Base-by-base conservation (phyloP, 2,888 invertebrate genomes). In the Dendrolimus houi region DNA sequence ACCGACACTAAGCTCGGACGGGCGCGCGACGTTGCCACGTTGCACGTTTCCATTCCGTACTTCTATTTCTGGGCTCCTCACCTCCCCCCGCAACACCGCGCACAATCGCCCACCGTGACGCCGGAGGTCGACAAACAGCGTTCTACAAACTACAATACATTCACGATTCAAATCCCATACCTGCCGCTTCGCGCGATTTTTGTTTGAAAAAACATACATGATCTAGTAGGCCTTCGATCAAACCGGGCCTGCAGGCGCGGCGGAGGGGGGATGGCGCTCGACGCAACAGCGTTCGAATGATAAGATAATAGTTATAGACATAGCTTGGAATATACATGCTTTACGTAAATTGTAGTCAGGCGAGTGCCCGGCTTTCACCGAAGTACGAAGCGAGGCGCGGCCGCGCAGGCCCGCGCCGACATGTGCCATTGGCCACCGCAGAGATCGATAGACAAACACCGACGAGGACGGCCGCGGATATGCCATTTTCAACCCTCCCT, bases 371-470 rank as follows among this genome's bases (percentile, higher is more conserved):
- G 91, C 89, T 91, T 89, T 89, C 86, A 87, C 89, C 83, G 68
- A 71, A 69, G 69, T 66, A 63, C 66, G 62, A 47, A 65, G 79
- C 69, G 81, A 83, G 83, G 86, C 82, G 79, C 81, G 79, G 91
- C 87, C 83, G 85, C 86, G 92, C 87, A 86, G 78, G 83, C 80
- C 77, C 83, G 86, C 79, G 79, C 83, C 89, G 90, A 90, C 92
- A 91, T 92, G 91, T 92, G 88, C 89, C 83, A 93, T 93, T 93
- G 93, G 93, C 85, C 87, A 85, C 83, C 83, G 82, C 83, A 72
- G 77, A 89, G 92, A 93, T 93, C 93, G 93, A 93, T 93, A 92
- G 91, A 84, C 88, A 91, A 92, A 92, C 87, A 88, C 81, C 85
- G 80, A 72, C 82, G 91, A 91, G 90, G 91, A 86, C 89, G 79